A percentile compares a stretch with the other conserved stretches of the same genome.
Evolutionary conservation across 2,888 invertebrate species (phyloP).

Genomic region (Pterostichus niger): DNA sequence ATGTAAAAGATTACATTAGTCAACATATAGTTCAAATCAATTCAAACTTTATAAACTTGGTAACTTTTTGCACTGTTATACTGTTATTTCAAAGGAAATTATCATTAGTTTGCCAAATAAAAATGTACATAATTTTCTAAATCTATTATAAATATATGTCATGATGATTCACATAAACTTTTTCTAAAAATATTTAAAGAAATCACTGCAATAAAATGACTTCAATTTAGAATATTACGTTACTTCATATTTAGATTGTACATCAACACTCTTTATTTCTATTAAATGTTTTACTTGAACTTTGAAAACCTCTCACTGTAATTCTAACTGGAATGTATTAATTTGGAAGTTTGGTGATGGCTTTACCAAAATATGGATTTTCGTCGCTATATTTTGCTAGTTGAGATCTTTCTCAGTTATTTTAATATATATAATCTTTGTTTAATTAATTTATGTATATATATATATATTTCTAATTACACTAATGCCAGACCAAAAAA

Average conservation of each 20-base stretch:
- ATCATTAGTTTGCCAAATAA: conserved; percentile 9
- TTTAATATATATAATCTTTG: conserved; percentile 60
- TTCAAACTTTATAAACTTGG: no score
- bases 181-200: conserved; percentile 63
- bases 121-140: conserved; percentile 19
- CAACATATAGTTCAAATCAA: no score
- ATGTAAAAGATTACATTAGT: no score
- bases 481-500: conserved; percentile 56
- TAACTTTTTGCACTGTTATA: no score
- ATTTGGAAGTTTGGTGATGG: conserved; percentile 61
- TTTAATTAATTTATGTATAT: conserved; percentile 63
- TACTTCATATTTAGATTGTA: conserved; percentile 51
- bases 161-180: conserved; percentile 54
- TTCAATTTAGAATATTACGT: conserved; percentile 65
- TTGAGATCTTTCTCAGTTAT: conserved; percentile 65
- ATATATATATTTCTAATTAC: conserved; percentile 64
- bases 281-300: conserved; percentile 34
- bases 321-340: conserved; percentile 61
- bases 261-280: conserved; percentile 30
- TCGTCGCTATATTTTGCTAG: conserved; percentile 54
- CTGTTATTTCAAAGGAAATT: no score
- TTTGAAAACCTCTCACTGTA: conserved; percentile 14
- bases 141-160: conserved; percentile 54
- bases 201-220: conserved; percentile 61
- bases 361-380: conserved; percentile 58